Base-by-base conservation (phyloP, 2,113 vertebrate species). In the Heliornis fulica region DNA sequence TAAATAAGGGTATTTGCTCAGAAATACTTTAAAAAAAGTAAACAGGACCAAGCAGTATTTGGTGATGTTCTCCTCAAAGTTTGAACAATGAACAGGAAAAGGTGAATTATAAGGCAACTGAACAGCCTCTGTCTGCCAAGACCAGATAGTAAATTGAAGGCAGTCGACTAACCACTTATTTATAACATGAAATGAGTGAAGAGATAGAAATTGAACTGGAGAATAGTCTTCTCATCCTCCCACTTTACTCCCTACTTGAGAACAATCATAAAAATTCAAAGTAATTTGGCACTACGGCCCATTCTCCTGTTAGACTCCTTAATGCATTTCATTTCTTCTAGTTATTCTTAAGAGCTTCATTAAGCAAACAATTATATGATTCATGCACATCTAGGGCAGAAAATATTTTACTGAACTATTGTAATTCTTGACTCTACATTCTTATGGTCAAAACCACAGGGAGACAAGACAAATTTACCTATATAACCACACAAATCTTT, bases 331-430 rank as follows among this genome's bases (percentile, higher is more conserved):
- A 68, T 93, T 93, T 75, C 64, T 96, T 90, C 83, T 68, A 79
- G 88, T 87, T 94, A 71, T 78, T 82, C 88, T 82, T 51, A 81
- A 95, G 48, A 87, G 78, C 71, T 88, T 91, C 76, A 92, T 95
- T 94, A 96, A 68, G 83, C 63, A 89, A 97, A 87, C 63, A 90
- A 93, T 94, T 94, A 84, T 14, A 90, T 60, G 60, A 94, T 92
- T 94, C 77, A 86, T 75, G 51, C 36, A 78, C 80, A 71, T 83
- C 32, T 50, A 96, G 91, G 80, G 93, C 16, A 87, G 72, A 92
- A 96, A 95, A 96, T 65, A 91, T 95, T 96, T 81, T 63, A 82
- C n/a, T 38, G 57, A 89, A 80, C 59, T 69, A 68, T 56, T 94
- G 61, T 13, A 64, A 0, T 60, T 80, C 87, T 70, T 87, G 41